These are phyloP conservation scores for Amphipoea oculea DNA, from an alignment of 2,888 invertebrate species.

Conservation along the genomic window DNA sequence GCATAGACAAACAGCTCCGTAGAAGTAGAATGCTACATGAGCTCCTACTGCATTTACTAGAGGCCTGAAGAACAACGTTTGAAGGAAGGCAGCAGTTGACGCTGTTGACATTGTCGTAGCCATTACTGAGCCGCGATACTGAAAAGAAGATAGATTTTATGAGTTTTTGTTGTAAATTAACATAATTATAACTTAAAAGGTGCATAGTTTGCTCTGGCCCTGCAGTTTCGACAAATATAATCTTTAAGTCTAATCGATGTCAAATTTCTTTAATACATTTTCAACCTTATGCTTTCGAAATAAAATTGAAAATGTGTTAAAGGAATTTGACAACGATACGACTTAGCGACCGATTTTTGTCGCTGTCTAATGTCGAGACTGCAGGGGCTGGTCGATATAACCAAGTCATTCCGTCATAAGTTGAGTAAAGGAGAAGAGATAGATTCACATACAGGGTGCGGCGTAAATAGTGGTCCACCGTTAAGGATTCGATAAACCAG, in stretches of 20 bases:
- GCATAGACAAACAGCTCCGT: conserved; percentile 75
- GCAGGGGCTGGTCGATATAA: too few species aligned
- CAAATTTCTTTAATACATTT: too few species aligned
- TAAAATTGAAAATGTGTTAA: too few species aligned
- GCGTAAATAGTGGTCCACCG: too few species aligned
- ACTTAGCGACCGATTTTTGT: too few species aligned
- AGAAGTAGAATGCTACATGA: conserved; percentile 80
- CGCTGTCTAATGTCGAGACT: too few species aligned
- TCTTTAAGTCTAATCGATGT: too few species aligned
- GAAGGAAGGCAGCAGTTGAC: conserved; percentile 76
- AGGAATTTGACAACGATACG: too few species aligned
- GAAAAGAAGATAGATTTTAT: conserved; percentile 60
- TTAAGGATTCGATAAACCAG: too few species aligned
- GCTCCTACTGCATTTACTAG: conserved; percentile 77
- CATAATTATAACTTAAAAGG: background rate
- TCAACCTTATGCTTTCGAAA: too few species aligned
- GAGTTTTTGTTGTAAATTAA: background rate
- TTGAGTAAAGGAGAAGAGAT: background rate
- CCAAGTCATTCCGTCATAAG: background rate
- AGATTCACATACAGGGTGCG: background rate
- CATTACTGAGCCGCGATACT: conserved; percentile 85
- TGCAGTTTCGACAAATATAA: too few species aligned
- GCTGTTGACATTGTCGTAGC: conserved; percentile 79
- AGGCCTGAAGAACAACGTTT: conserved; percentile 83
- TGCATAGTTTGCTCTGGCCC: too few species aligned